A percentile compares a stretch with the other conserved stretches of the same genome.
Conservation (phyloP, 2,113 vertebrate genomes). For the Dipodomys spectabilis region DNA sequence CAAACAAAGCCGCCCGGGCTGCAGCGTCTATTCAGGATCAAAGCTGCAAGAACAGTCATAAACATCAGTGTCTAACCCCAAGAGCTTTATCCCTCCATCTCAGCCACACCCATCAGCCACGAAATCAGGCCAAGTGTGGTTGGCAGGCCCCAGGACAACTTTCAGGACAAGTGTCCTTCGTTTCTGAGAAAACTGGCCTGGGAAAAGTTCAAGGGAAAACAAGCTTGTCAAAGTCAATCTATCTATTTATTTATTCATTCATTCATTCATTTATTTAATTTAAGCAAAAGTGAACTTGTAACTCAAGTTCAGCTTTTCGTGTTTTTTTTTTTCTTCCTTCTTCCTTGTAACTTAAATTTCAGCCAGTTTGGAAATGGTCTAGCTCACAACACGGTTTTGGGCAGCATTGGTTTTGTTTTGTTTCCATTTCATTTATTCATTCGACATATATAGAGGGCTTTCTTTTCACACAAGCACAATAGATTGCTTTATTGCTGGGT, state of each 20-base stretch:
- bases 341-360: neutral
- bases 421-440: neutral
- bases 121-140: rapidly evolving
- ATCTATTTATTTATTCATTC: too few relatives aligned
- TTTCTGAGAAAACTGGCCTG: neutral
- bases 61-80: slow-evolving; percentile 53
- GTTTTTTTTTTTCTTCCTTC: too few relatives aligned
- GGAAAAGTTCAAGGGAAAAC: slow-evolving; percentile 59
- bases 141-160: neutral
- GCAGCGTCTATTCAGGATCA: slow-evolving; percentile 52
- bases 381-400: neutral
- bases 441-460: neutral
- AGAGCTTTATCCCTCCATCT: slow-evolving; percentile 44
- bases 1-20: slow-evolving; percentile 52
- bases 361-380: neutral
- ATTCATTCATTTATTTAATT: too few relatives aligned
- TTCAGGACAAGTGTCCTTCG: slow-evolving; percentile 10
- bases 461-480: neutral
- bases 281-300: too few relatives aligned
- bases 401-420: neutral
- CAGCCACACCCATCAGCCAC: neutral
- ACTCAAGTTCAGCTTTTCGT: too few relatives aligned
- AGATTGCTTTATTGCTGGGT: rapidly evolving
- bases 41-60: slow-evolving; percentile 66
- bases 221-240: neutral